These are phyloP conservation scores for Strigamia maritima DNA, from an alignment of 2,888 invertebrate genomes.

Conservation along the genomic window DNA sequence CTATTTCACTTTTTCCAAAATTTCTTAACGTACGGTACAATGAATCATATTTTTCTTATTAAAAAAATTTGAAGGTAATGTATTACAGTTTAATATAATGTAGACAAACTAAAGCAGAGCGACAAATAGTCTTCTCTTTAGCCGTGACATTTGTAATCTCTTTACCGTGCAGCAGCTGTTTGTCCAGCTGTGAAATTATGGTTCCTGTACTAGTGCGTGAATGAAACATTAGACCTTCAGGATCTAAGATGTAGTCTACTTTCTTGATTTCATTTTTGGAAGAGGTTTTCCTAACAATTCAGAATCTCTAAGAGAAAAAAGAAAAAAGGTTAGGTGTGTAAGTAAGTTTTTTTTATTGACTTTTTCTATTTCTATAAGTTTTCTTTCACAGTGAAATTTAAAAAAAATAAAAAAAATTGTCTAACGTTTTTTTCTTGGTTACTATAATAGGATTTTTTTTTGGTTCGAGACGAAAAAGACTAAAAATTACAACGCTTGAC, in stretches of 20 bases:
- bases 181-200: slow-evolving; percentile 25
- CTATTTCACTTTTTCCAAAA: background rate
- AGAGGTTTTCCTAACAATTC: background rate
- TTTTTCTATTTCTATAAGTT: background rate
- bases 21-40: background rate
- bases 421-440: background rate
- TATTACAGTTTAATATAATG: background rate
- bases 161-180: slow-evolving; percentile 12
- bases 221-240: slow-evolving; percentile 15
- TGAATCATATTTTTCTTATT: background rate
- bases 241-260: background rate
- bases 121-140: slow-evolving; percentile 20
- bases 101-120: slow-evolving; percentile 6
- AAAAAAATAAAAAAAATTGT: background rate
- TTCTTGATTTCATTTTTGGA: background rate
- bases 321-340: background rate
- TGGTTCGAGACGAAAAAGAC: background rate
- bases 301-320: background rate
- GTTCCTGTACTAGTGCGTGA: slow-evolving; percentile 26
- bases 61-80: background rate
- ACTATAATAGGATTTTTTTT: slow-evolving; percentile 4
- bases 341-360: background rate
- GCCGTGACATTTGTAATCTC: slow-evolving; percentile 18
- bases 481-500: slow-evolving; percentile 6
- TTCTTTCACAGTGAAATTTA: background rate